Base-by-base conservation (phyloP, 2,888 invertebrate genomes). In the Sphaerophoria rueppellii region DNA sequence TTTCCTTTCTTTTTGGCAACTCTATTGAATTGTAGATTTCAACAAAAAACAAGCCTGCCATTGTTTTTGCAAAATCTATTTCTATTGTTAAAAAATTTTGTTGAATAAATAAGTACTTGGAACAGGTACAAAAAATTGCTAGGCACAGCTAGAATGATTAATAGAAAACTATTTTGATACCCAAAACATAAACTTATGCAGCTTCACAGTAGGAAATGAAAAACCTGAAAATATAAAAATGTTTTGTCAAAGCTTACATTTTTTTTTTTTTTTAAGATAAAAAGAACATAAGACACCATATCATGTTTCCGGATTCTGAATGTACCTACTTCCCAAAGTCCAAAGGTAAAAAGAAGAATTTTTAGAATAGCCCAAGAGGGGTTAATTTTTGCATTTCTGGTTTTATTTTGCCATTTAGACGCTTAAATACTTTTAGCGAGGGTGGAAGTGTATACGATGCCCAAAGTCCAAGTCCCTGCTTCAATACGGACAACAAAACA, bases 1-100 rank as follows among this genome's bases (percentile, higher is more conserved):
- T 72, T 65, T 67, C 50, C 2, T 11, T 7, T 48, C n/a, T 65
- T 57, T 52, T 16, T 24, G 7, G 24, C 7, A 48, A 37, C 34
- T 60, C 35, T 60, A 43, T 70, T 79, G 79, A 79, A 83, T 61
- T 74, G 79, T 74, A 71, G 65, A 73, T 46, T 71, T 40, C 78
- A 82, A 46, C 43, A 55, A n/a, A 37, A 77, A 50, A 37, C 1
- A 2, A 37, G 7, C 16, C 37, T 69, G 24, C 65, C 60, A 50
- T 35, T 63, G 48, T 24, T 43, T 40, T 24, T 7, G 40, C 24
- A 24, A 60, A 60, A 43, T 60, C 40, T 60, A 60, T 60, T 58
- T 43, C 24, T 43, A 60, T 32, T 6, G 12, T 43, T 40, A 11
- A 60, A 43, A 60, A 24, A 60, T 16, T 60, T 6, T 43, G 16